Conservation (phyloP, 2,113 vertebrate species). For the Zosterops lateralis region DNA sequence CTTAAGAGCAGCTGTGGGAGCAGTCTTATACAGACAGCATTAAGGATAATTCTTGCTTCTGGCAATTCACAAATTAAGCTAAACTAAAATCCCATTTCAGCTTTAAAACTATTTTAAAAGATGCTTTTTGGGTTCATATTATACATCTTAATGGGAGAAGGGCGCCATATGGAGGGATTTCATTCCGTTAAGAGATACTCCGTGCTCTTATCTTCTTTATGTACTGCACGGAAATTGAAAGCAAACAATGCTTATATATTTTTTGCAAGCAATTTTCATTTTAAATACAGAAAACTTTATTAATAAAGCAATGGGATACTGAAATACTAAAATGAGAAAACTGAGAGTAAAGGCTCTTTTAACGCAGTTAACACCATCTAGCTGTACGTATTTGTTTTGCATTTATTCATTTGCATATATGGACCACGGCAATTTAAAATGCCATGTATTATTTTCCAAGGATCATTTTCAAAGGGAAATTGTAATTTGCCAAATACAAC, state of each 20-base stretch:
- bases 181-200: conserved; percentile 22
- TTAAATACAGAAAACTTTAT: conserved; percentile 45
- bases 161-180: conserved; percentile 34
- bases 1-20: conserved; percentile 32
- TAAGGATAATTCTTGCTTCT: conserved; percentile 49
- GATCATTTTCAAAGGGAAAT: conserved; percentile 31
- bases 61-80: conserved; percentile 59
- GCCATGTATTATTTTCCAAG: conserved; percentile 22
- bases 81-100: conserved; percentile 44
- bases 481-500: conserved; percentile 36
- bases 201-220: neutral
- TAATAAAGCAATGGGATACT: neutral
- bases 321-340: neutral
- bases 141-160: conserved; percentile 23
- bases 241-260: conserved; percentile 1
- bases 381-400: neutral
- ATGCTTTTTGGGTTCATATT: conserved; percentile 33
- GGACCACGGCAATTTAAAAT: neutral
- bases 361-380: neutral
- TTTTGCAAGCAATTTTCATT: conserved; percentile 17
- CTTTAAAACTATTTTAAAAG: conserved; percentile 36
- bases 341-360: neutral
- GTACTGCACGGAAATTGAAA: conserved; percentile 4
- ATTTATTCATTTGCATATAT: neutral
- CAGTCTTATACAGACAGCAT: conserved; percentile 7